Percentiles rank a stretch among this genome's conserved stretches.
phyloP scores from a whole-genome alignment of 2,888 invertebrate genomes.

The Siphlonurus alternatus region DNA sequence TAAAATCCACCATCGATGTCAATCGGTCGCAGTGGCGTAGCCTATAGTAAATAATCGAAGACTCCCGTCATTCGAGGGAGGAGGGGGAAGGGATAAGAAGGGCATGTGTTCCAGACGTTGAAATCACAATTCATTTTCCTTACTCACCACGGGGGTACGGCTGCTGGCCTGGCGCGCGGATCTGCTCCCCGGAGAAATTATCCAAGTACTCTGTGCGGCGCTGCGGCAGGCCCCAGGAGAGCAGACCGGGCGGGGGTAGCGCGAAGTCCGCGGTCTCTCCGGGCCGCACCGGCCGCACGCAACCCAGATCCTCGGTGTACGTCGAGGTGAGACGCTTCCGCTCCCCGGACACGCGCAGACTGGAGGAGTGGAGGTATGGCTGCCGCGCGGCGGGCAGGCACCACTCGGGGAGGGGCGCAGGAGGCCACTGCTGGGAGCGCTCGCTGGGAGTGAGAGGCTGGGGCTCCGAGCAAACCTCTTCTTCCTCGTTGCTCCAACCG shows the following conservation, averaged over 20 bases:
- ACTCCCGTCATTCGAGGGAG: no score
- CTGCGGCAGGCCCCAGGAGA: background rate
- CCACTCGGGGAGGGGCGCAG: background rate
- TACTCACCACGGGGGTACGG: no score
- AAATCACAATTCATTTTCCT: no score
- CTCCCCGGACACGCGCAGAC: background rate
- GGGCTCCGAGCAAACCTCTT: no score
- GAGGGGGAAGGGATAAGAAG: no score
- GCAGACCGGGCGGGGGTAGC: background rate
- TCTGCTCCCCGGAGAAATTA: background rate
- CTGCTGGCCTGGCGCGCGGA: background rate
- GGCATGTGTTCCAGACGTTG: no score
- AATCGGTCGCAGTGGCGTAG: no score
- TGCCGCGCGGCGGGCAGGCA: background rate
- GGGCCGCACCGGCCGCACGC: background rate
- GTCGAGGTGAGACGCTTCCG: background rate
- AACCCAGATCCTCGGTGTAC: background rate
- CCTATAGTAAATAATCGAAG: no score
- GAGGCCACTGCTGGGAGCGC: background rate
- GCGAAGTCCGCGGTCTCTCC: background rate
- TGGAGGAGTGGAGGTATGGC: background rate
- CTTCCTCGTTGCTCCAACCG: no score
- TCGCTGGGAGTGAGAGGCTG: no score
- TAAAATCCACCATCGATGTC: no score
- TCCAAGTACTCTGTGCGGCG: background rate